Evolutionary conservation across 2,888 invertebrate species (phyloP), one percentile per base, ranked within the genome.

Genomic region (Macroteleia sp.): DNA sequence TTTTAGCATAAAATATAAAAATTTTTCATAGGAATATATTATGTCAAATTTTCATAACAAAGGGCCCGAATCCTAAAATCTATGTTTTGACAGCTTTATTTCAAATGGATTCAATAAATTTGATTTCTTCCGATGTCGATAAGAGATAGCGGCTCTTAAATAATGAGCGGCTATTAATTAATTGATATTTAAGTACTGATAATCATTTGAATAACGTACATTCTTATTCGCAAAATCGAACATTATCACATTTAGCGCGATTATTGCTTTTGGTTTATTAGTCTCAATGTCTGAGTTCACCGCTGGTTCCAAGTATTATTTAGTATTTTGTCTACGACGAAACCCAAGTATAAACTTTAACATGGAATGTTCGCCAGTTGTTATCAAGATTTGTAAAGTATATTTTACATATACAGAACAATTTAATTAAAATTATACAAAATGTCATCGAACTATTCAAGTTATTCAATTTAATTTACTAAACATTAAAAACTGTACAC

Each of bases 281-380:
- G 62, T 61, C 70, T 59, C 20, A 50, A 50, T 80, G 82, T 82
- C 82, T 56, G 46, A 36, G 61, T 19, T 12, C 36, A 81, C 81
- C 83, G 81, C 81, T 77, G 75, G 79, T 84, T 87, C 82, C 61
- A 66, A 82, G 86, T 86, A 86, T 86, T 84, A 82, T 85, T 81
- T 84, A 82, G 85, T 89, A 87, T 89, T 89, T 88, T 85, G 88
- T 88, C 88, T 89, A 86, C 86, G 59, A 14, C 6, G 57, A 39
- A 57, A 54, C 32, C 28, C 12, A 16, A 25, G 10, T 30, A 17
- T 32, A 34, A 56, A 39, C 54, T 54, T 12, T 14, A n/a, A n/a
- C n/a, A n/a, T n/a, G n/a, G n/a, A n/a, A n/a, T n/a, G n/a, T n/a
- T n/a, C n/a, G n/a, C n/a, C n/a, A n/a, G n/a, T n/a, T n/a, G n/a